Base-by-base conservation (phyloP, 2,113 vertebrate species). In the Tupaia chinensis region DNA sequence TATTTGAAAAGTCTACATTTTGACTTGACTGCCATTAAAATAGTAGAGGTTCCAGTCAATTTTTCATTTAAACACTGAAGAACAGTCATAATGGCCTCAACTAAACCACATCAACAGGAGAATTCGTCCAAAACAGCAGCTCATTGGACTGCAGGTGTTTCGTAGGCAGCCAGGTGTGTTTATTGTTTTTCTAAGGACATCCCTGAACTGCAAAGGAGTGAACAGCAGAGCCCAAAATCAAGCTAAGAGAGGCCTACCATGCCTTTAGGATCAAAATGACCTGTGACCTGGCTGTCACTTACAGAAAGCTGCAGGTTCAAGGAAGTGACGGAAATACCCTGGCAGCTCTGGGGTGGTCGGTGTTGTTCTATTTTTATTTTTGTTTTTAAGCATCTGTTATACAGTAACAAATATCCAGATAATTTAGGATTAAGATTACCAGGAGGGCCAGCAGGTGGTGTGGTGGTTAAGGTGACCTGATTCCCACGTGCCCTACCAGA, bases 71-170 rank as follows among this genome's bases (percentile, higher is more conserved):
- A 60, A 6, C 5, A 1, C 14, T 70, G 23, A 58, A 32, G 13
- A 73, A 9, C 0, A 1, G 20, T 54, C 61, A 12, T 4, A 9
- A 73, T 1, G 7, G 58, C 69, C 56, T 10, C 25, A 13, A 7
- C 19, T 22, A 60, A 81, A 68, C 2, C 8, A 13, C 22, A 19
- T 63, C 15, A 11, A 23, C 22, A 76, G 34, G 34, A 85, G 56
- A 72, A 73, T 27, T 23, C 25, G 56, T 32, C 11, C 34, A 60
- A 34, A 74, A 7, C 78, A 84, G 76, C 58, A 70, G 53, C 29
- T 25, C 1, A 32, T 3, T 29, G 25, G 5, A 82, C 34, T 65
- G 7, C 23, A 56, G 53, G 12, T 61, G 22, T 70, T 34, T 29
- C 19, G 25, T 3, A 23, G 25, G 34, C 19, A 34, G 73, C 27